phyloP scores from a whole-genome alignment of 2,888 invertebrate genomes.

The Dicranocentrus wangi region DNA sequence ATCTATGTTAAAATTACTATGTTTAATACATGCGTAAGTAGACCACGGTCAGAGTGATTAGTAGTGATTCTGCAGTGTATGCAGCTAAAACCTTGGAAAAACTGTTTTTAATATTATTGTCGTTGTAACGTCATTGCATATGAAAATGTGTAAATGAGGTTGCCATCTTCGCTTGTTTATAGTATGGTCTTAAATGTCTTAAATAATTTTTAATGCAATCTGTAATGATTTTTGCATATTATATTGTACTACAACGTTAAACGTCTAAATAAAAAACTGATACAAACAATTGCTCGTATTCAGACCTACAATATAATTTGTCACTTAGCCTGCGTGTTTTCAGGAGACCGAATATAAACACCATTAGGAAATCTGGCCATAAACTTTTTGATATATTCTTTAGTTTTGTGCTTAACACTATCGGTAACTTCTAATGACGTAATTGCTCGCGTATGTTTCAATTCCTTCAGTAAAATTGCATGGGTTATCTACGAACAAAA shows the following conservation, averaged over 20 bases:
- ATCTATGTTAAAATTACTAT: too few relatives aligned
- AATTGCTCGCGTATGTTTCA: conserved; percentile 91
- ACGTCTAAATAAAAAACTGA: too few relatives aligned
- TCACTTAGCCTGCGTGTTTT: conserved; percentile 73
- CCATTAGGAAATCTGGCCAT: conserved; percentile 92
- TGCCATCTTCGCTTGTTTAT: too few relatives aligned
- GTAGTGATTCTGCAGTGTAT: too few relatives aligned
- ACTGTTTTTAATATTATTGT: conserved; percentile 7
- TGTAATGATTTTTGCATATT: background rate
- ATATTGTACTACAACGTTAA: background rate
- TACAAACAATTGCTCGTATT: too few relatives aligned
- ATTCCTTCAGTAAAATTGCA: conserved; percentile 94
- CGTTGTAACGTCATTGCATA: too few relatives aligned
- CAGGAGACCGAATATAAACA: conserved; percentile 82
- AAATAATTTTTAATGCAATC: too few relatives aligned
- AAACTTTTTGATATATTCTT: conserved; percentile 95
- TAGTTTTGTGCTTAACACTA: conserved; percentile 94
- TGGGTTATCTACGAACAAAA: conserved; percentile 86
- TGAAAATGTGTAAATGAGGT: too few relatives aligned
- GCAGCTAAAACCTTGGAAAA: background rate
- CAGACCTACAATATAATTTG: too few relatives aligned
- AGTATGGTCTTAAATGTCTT: too few relatives aligned
- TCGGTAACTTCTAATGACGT: conserved; percentile 91
- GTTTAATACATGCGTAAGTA: too few relatives aligned
- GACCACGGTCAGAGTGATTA: too few relatives aligned